Base-by-base conservation (phyloP, 2,888 invertebrate species). In the Archips xylosteana region DNA sequence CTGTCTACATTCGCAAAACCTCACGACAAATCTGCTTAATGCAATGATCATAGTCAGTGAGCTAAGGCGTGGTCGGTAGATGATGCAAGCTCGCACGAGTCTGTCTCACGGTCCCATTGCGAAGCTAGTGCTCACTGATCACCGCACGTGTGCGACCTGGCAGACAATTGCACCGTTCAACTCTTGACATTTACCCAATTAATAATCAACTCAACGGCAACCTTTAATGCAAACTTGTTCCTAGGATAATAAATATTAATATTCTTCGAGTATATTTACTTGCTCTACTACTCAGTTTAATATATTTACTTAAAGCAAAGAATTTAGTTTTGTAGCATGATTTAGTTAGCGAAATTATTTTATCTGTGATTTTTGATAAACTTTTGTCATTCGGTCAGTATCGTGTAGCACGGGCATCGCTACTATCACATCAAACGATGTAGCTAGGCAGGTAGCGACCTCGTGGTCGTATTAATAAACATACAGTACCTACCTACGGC, bases 391-490 rank as follows among this genome's bases (percentile, higher is more conserved):
- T 63, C 39, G 47, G 23, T n/a, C n/a, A 12, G 45, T 61, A 12
- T 45, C 42, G 42, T 42, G 36, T 66, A 60, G 34, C 65, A 32
- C 34, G 42, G 42, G 39, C 15, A 42, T 1, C 42, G 63, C 60
- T 36, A 32, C 45, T 47, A 47, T 63, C 63, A 32, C 42, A 64
- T 42, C 15, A 45, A 23, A 59, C 68, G 57, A 54, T 61, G 57
- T 71, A 47, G 60, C 23, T 36, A 61, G 15, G 36, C 83, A 83
- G 81, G 80, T 82, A 77, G 76, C 83, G 87, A 85, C 87, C 87
- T 87, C 87, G 87, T 85, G 85, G 76, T 79, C 82, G 81, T 81
- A 87, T 88, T 87, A 80, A 81, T 81, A 78, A 75, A 76, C 76
- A 78, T 76, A 76, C 76, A 67, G 70, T 73, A 77, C 76, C 84